These are phyloP conservation scores for Panthera uncia DNA, from an alignment of 2,113 vertebrate genomes.

Conservation along the genomic window DNA sequence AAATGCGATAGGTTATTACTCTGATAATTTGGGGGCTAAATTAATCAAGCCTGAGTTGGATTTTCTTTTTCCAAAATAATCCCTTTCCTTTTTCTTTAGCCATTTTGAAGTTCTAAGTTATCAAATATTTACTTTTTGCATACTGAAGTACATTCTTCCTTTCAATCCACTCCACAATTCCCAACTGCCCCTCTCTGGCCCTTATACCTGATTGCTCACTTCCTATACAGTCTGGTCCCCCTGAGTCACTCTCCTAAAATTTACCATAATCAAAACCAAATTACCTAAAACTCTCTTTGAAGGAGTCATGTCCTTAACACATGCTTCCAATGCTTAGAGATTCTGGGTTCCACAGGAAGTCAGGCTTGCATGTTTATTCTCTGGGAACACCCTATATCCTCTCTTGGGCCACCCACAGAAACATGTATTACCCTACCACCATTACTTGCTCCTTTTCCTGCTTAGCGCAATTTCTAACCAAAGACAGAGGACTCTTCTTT, in stretches of 20 bases:
- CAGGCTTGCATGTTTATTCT: neutral
- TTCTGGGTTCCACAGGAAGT: neutral
- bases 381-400: neutral
- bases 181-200: neutral
- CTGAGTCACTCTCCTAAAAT: neutral
- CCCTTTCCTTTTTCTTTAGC: neutral
- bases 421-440: neutral
- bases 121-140: neutral
- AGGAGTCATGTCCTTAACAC: neutral
- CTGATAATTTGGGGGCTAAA: slow-evolving; percentile 36
- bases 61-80: slow-evolving; percentile 53
- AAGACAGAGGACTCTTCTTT: neutral
- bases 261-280: neutral
- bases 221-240: neutral
- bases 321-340: neutral
- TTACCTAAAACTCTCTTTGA: neutral
- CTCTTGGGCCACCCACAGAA: neutral
- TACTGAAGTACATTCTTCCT: neutral
- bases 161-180: neutral
- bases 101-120: slow-evolving; percentile 14
- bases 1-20: slow-evolving; percentile 55
- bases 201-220: neutral
- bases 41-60: slow-evolving; percentile 39
- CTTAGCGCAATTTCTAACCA: neutral
- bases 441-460: neutral